Base-by-base conservation (phyloP, 2,113 vertebrate genomes). In the Austrofundulus limnaeus region DNA sequence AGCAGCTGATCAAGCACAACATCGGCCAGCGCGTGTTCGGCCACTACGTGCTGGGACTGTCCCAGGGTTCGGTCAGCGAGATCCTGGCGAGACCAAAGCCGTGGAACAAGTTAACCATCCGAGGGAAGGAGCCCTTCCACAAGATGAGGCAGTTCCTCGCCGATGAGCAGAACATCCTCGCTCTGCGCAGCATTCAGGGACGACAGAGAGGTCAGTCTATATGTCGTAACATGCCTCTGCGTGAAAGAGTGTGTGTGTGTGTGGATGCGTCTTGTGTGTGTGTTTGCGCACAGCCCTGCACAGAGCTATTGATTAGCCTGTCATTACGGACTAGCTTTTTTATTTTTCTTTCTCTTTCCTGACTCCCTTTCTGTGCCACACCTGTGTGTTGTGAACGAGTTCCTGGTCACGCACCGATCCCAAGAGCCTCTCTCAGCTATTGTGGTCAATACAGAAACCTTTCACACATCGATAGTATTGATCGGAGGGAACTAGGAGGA, bases 141-240 rank as follows among this genome's bases (percentile, higher is more conserved):
- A 98, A 98, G 93, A 98, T 98, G 96, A 96, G 96, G 91, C 96
- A 98, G 90, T 98, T 98, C 93, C 94, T 98, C 31, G 96, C 96
- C 0, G 96, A 98, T 1, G 96, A 98, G 91, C 96, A 98, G 92
- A 98, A 98, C 90, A 97, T 98, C 92, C 85, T 98, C 61, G 96
- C 96, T 2, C 92, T 98, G 73, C 94, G 96, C 81, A 97, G 95
- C 90, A 97, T 98, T 92, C 96, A 98, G 91, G 96, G 95, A 85
- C 92, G 96, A 80, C 96, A 97, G 73, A 94, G 96, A 96, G 96
- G 96, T 97, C 92, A 94, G 96, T 64, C 28, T n/a, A 38, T 47
- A 59, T 49, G 1, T 72, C 63, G 72, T 48, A 28, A 19, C 38
- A 28, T 48, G 25, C 53, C 5, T 48, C 34, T 28, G 42, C 0